Evolutionary conservation across 1,140 invertebrate genomes (phyloP), one percentile per base, ranked within the genome.

Genomic region (Neuroterus valhalla): DNA sequence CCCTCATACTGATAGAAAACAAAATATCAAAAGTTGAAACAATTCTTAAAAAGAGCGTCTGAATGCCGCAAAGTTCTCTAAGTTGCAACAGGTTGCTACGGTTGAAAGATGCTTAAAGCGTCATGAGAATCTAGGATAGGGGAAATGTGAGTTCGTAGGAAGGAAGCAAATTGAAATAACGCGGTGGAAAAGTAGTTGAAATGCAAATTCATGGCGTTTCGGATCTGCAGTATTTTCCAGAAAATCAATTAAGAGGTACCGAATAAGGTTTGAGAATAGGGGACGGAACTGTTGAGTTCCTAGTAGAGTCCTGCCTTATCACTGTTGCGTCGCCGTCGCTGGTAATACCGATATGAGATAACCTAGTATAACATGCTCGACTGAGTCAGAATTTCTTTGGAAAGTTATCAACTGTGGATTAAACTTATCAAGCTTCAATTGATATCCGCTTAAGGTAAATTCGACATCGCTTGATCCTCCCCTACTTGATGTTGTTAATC

Each of bases 331-430:
- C n/a, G 21, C 2, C 14, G n/a, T 15, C 31, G 55, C 26, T 62
- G 31, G 10, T 55, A 55, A 11, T 1, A 50, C 14, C 46, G 11
- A 21, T 21, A n/a, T n/a, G n/a, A n/a, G n/a, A n/a, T n/a, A n/a
- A n/a, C 2, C 14, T 26, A 62, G 26, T 4, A 26, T 55, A 31
- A 23, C n/a, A 62, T 62, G 23, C 55, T 62, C 55, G 55, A 26
- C 55, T 62, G 55, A 62, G 55, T 23, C 15, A 14, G 26, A 38
- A 62, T 62, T 62, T 15, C 55, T 62, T 38, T 62, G 31, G 23
- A 38, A 62, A 31, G 14, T 38, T 62, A 38, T 62, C 26, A 14
- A 62, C 55, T 26, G 55, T 62, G 55, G 55, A 62, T 62, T 55
- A 23, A 55, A 55, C 21, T 55, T n/a, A 31, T 62, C n/a, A 62